Evolutionary conservation across 2,797 vertebrate species (phyloP), one percentile per base, ranked within the genome.

Genomic region (Synaphobranchus kaupii): DNA sequence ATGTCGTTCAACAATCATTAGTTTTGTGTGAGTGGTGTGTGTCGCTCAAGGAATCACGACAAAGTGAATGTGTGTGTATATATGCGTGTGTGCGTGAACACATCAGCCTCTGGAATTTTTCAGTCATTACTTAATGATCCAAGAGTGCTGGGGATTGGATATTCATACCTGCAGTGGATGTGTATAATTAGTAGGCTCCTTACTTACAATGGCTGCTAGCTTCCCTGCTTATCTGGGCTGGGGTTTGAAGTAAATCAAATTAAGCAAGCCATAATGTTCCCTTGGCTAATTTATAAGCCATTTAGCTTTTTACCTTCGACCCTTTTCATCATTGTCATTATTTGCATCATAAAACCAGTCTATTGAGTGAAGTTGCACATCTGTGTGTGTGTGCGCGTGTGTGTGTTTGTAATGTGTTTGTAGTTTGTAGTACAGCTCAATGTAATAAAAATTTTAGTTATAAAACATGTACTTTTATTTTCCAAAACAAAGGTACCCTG

Each of bases 81-180:
- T 71, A 88, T 58, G 39, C 47, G 52, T 89, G 91, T 90, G 87
- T 83, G 85, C 86, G 84, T 78, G 88, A 90, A 89, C 88, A 28
- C 91, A 92, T 90, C 87, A 90, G 91, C 87, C 81, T 86, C 78
- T 89, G 91, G 88, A 88, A 86, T 89, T 90, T 90, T 90, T 93
- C 89, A 89, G 87, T 92, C 90, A 91, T 92, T 92, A 92, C 90
- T 66, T 90, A 93, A 93, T 91, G 86, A 93, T 85, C 39, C n/a
- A 81, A 90, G 86, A 93, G 89, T 92, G 90, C 66, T 85, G 88
- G 3, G 80, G 86, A 87, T 90, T 87, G 90, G 87, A 89, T 85
- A 90, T 84, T 87, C 92, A 88, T 86, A 76, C 56, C 91, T 87
- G 87, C 91, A 84, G 39, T 78, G 66, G 86, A 89, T 81, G 76